A percentile compares a stretch with the other conserved stretches of the same genome.
These are phyloP conservation scores for Drosophila insularis DNA, from an alignment of 1,140 invertebrate genomes.

Conservation along the genomic window DNA sequence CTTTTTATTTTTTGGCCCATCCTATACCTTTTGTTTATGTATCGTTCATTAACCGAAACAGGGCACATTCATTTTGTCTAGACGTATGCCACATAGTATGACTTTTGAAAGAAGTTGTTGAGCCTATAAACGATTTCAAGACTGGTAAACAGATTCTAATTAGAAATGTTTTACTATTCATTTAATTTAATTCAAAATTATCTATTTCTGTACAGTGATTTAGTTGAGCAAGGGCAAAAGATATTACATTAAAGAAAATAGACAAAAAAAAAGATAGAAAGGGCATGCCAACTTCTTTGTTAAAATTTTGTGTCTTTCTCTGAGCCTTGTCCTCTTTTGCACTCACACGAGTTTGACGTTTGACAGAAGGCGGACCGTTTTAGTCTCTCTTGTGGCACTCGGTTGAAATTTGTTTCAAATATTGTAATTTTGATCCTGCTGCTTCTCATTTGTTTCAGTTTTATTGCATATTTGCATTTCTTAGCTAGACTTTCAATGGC, in stretches of 20 bases:
- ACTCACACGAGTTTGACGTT: conserved; percentile 24
- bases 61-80: background rate
- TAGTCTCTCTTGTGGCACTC: background rate
- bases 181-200: no score
- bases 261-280: background rate
- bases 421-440: conserved; percentile 31
- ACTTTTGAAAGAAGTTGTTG: no score
- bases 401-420: conserved; percentile 40
- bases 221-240: no score
- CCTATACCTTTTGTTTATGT: background rate
- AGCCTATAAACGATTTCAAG: no score
- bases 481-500: background rate
- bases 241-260: no score
- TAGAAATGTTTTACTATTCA: no score
- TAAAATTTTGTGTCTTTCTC: background rate
- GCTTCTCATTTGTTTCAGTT: conserved; percentile 10
- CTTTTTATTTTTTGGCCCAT: background rate
- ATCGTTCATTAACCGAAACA: background rate
- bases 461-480: conserved; percentile 27
- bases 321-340: conserved; percentile 7
- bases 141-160: no score
- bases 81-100: no score
- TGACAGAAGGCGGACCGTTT: conserved; percentile 26
- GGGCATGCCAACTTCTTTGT: background rate
- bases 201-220: no score